Base-by-base conservation (phyloP, 1,140 invertebrate genomes). In the Drosophila kurseongensis region DNA sequence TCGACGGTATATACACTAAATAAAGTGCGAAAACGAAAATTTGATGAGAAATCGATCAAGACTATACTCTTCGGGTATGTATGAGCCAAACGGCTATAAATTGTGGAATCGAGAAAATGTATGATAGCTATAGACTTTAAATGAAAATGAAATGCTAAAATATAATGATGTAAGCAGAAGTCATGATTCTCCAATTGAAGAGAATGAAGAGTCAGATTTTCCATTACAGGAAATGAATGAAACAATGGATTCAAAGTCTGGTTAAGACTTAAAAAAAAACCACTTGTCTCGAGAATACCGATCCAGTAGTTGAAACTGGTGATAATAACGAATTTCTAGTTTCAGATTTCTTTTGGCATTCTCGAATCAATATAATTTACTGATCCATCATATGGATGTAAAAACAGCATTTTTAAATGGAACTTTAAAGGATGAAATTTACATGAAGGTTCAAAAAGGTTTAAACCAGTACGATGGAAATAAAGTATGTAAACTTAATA, bases 261-360 rank as follows among this genome's bases (percentile, higher is more conserved):
- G 7, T 5, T 3, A 6, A 5, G 5, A 29, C 0, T 16, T 10
- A 23, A 58, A 36, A 55, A 27, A 56, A 66, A 48, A 47, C 41
- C 41, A 47, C 41, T 36, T 45, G n/a, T 61, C 36, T 42, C 4
- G 27, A 61, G 23, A 67, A 51, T 74, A 35, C 48, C 48, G 51
- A 60, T 60, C 55, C 54, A 72, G 44, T 36, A 4, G 29, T 44
- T 16, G 7, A 44, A 44, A 16, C 41, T 44, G 14, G 7, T 44
- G 41, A 44, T 44, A n/a, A 44, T 2, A 42, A 48, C 23, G 35
- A 45, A 55, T 78, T 93, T 44, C 69, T 32, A 51, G 50, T 51
- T 51, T 51, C 5, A 35, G 32, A 69, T 77, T 91, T n/a, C 81
- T 90, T 41, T 72, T 93, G 35, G 85, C 92, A 10, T 92, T 93